Evolutionary conservation across 2,888 invertebrate genomes (phyloP).

Genomic region (Drosophila kanekoi): DNA sequence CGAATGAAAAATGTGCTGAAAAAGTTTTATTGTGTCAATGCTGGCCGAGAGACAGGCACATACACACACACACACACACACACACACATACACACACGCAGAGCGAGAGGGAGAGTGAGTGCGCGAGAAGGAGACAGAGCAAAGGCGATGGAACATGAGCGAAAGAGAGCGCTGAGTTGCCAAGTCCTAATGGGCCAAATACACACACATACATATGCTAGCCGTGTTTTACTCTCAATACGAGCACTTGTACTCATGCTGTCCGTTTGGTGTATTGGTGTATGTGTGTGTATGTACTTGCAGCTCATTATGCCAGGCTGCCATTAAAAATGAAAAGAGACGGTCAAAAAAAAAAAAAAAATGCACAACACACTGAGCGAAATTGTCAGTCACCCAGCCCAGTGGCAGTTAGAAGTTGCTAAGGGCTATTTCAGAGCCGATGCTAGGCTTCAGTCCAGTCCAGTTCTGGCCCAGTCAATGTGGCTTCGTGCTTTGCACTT

Average conservation of each 20-base stretch:
- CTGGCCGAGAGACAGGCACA: constrained; percentile 45
- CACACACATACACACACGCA: neutral
- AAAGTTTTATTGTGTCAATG: constrained; percentile 79
- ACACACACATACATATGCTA: constrained; percentile 46
- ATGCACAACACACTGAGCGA: constrained; percentile 38
- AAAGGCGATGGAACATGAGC: neutral
- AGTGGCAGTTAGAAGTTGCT: constrained; percentile 4
- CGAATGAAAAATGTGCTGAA: constrained; percentile 59
- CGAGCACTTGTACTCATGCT: constrained; percentile 1
- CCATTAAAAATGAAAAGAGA: constrained; percentile 64
- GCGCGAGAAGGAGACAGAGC: neutral
- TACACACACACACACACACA: neutral
- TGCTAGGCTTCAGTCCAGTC: neutral
- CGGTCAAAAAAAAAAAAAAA: constrained; percentile 2
- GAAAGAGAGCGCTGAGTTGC: constrained; percentile 11
- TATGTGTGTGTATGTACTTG: constrained; percentile 16
- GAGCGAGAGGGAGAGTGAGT: neutral
- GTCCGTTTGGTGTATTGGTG: neutral
- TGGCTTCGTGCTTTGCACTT: constrained; percentile 46
- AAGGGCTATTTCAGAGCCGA: neutral
- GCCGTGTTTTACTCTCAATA: constrained; percentile 31
- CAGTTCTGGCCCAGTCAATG: constrained; percentile 16
- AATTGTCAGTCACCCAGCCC: constrained; percentile 30
- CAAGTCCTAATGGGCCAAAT: constrained; percentile 56
- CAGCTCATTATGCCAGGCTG: constrained; percentile 65